Evolutionary conservation across 2,797 vertebrate genomes (phyloP), one percentile per base, ranked within the genome.

Genomic region (Australoheros facetus): DNA sequence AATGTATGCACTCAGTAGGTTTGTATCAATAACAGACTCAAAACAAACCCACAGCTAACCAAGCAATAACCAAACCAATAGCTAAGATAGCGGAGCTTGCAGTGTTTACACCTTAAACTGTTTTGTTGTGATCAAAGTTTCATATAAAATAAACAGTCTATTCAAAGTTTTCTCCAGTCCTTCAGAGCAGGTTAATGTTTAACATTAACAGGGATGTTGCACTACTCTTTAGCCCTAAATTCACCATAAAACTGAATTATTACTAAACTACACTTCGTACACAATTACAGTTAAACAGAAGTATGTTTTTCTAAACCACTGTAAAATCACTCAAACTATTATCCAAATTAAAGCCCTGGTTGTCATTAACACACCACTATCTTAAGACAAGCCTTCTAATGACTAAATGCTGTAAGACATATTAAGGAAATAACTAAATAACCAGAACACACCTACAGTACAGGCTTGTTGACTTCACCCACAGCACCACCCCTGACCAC

Each of bases 401-500:
- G 10, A 1, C 16, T 66, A 3, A 11, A 51, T 4, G 62, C 12
- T 69, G 42, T 69, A 0, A 45, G 42, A 45, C 14, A 17, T 48
- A 2, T 13, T n/a, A 0, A 45, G 17, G 3, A 26, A 26, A 26
- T 26, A 26, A 69, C 12, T 30, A 30, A 51, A 69, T 69, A 0
- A 51, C 17, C 26, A 69, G 45, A 30, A n/a, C 23, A 66, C 19
- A 5, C 39, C 16, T n/a, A 51, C 45, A 69, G 26, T n/a, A 51
- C 45, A 69, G 26, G 0, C 64, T 51, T 42, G 26, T 48, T 1
- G 62, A 30, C 37, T 62, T 56, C 42, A 59, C 9, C 17, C 12
- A 82, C 74, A 89, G 4, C n/a, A 51, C 83, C 75, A 2, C 9
- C 19, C 13, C 53, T 56, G 81, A 66, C 93, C 93, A 93, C 91